Percentiles rank a stretch among this genome's conserved stretches.
Conservation (phyloP, 2,797 vertebrate species). For the Sebastes nivosus region DNA sequence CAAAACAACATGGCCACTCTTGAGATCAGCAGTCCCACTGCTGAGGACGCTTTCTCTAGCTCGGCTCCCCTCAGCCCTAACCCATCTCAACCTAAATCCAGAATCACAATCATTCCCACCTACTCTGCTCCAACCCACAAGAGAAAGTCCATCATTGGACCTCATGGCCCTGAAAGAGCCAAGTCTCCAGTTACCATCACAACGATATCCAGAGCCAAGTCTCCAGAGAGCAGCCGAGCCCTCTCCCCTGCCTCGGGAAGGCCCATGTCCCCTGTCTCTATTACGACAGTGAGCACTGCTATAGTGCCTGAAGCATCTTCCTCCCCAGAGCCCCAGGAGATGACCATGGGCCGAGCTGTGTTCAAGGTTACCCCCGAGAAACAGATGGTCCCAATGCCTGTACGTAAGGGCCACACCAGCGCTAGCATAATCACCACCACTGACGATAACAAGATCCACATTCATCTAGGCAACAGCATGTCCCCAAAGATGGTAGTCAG, state of each 20-base stretch:
- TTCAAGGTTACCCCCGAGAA: constrained; percentile 98
- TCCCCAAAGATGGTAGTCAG: constrained; percentile 88
- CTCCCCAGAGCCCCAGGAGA: constrained; percentile 89
- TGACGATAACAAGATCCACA: constrained; percentile 98
- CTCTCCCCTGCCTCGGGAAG: constrained; percentile 79
- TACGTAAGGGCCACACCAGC: constrained; percentile 89
- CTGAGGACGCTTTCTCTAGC: constrained; percentile 91
- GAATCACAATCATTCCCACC: constrained; percentile 95
- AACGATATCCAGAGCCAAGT: constrained; percentile 92
- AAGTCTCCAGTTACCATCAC: constrained; percentile 96
- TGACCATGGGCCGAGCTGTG: constrained; percentile 93
- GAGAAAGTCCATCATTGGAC: constrained; percentile 79
- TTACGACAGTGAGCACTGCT: constrained; percentile 91
- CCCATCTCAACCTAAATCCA: constrained; percentile 90
- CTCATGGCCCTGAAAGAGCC: constrained; percentile 85
- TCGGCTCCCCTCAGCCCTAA: constrained; percentile 90
- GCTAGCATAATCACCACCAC: constrained; percentile 91
- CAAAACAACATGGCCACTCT: constrained; percentile 92
- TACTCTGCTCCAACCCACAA: constrained; percentile 83
- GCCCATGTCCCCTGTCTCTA: constrained; percentile 90
- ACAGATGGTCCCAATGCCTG: constrained; percentile 88
- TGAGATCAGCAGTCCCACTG: constrained; percentile 90
- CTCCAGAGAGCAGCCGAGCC: constrained; percentile 82
- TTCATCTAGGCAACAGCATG: constrained; percentile 86
- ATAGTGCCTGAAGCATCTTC: constrained; percentile 82